These are phyloP conservation scores for Sparus aurata DNA, from an alignment of 2,797 vertebrate genomes.

Conservation along the genomic window DNA sequence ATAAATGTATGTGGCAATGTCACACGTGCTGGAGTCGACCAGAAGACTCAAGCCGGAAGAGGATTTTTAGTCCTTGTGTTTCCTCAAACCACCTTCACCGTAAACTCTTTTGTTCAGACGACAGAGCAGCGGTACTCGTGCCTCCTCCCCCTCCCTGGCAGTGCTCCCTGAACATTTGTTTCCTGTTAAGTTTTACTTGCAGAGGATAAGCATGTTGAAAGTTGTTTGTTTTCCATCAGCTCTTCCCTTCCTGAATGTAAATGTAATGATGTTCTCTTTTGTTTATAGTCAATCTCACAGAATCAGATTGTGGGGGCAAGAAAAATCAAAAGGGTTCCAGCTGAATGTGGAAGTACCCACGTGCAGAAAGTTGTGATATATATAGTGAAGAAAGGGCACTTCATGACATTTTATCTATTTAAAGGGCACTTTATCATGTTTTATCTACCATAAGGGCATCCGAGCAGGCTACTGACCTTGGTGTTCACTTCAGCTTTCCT, in stretches of 20 bases:
- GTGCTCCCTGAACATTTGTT: neutral
- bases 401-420: no score
- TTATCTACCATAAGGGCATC: no score
- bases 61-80: neutral
- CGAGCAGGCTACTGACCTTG: no score
- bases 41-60: neutral
- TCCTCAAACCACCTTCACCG: neutral
- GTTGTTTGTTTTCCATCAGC: neutral
- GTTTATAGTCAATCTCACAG: neutral
- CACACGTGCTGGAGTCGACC: slow-evolving; percentile 6
- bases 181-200: neutral
- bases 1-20: neutral
- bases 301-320: neutral
- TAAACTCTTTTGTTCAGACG: neutral
- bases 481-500: neutral
- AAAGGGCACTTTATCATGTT: no score
- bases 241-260: neutral
- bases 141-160: neutral
- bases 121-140: neutral
- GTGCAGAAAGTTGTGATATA: no score
- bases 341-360: no score
- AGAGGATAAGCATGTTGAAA: neutral
- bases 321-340: no score
- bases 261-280: neutral
- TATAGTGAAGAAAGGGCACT: no score